A percentile compares a stretch with the other conserved stretches of the same genome.
These are phyloP conservation scores for Halcyon malimbica DNA, from an alignment of 2,113 vertebrate genomes.

Conservation along the genomic window DNA sequence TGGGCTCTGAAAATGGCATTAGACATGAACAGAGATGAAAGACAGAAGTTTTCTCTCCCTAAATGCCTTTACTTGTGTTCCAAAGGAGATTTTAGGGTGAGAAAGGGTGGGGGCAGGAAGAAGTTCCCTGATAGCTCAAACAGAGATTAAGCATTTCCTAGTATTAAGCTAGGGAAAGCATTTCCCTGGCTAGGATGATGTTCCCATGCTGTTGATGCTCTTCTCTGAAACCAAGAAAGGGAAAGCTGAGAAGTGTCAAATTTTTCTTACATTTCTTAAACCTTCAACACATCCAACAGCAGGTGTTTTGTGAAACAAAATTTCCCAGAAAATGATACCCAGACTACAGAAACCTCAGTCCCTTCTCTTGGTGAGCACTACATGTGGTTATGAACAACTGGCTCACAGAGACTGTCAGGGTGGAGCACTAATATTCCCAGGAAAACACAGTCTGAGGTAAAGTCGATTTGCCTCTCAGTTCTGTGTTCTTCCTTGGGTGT, in stretches of 20 bases:
- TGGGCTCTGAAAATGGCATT: neutral
- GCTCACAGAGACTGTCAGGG: neutral
- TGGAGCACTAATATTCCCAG: neutral
- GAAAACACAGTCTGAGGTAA: constrained; percentile 22
- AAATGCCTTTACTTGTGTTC: neutral
- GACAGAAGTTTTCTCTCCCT: neutral
- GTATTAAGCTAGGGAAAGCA: neutral
- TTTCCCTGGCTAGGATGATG: neutral
- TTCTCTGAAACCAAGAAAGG: neutral
- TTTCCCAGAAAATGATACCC: neutral
- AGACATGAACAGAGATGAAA: neutral
- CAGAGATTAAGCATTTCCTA: constrained; percentile 15
- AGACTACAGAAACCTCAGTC: neutral
- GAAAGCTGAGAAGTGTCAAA: neutral
- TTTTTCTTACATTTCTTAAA: neutral
- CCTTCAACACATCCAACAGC: neutral
- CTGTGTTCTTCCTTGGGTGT: neutral
- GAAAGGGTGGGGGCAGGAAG: neutral
- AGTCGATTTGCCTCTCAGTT: neutral
- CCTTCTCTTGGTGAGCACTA: neutral
- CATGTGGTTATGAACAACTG: neutral
- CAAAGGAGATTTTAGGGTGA: neutral
- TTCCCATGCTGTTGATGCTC: neutral
- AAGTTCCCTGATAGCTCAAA: neutral
- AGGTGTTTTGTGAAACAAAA: neutral